Conservation (phyloP, 2,888 invertebrate genomes). For the Platerodrilus igneus region DNA sequence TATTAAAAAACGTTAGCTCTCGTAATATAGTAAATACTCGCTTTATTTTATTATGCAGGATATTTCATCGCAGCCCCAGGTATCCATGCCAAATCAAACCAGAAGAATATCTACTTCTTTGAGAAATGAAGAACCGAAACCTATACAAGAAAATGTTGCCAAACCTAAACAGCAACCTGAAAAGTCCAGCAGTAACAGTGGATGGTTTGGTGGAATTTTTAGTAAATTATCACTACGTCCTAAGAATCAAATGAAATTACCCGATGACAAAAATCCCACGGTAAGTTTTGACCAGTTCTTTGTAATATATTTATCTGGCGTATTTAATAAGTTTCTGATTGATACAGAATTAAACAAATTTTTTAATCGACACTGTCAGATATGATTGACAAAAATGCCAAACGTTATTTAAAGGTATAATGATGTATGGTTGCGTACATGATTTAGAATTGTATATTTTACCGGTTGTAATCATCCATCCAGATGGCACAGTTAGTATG, state of each 20-base stretch:
- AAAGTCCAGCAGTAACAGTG: slow-evolving; percentile 41
- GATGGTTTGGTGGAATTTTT: slow-evolving; percentile 86
- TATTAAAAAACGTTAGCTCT: slow-evolving; percentile 16
- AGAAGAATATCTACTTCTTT: slow-evolving; percentile 37
- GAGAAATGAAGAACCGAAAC: slow-evolving; percentile 31
- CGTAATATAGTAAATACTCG: slow-evolving; percentile 43
- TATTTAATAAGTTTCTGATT: too few relatives aligned
- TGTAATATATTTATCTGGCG: too few relatives aligned
- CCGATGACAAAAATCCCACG: slow-evolving; percentile 89
- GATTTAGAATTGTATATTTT: too few relatives aligned
- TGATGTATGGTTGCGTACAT: too few relatives aligned
- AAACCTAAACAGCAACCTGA: slow-evolving; percentile 23
- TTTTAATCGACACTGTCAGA: too few relatives aligned
- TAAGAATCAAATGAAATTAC: slow-evolving; percentile 93
- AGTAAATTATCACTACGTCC: slow-evolving; percentile 76
- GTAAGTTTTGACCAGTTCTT: slow-evolving; percentile 62
- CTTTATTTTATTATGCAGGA: slow-evolving; percentile 43
- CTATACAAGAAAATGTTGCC: slow-evolving; percentile 23
- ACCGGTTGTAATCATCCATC: too few relatives aligned
- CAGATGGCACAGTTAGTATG: too few relatives aligned
- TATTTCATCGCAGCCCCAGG: slow-evolving; percentile 49
- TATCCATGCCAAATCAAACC: slow-evolving; percentile 55
- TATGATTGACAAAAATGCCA: too few relatives aligned
- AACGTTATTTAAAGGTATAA: too few relatives aligned
- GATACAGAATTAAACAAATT: too few relatives aligned